Evolutionary conservation across 2,888 invertebrate genomes (phyloP).

Genomic region (Ethmia dodecea): DNA sequence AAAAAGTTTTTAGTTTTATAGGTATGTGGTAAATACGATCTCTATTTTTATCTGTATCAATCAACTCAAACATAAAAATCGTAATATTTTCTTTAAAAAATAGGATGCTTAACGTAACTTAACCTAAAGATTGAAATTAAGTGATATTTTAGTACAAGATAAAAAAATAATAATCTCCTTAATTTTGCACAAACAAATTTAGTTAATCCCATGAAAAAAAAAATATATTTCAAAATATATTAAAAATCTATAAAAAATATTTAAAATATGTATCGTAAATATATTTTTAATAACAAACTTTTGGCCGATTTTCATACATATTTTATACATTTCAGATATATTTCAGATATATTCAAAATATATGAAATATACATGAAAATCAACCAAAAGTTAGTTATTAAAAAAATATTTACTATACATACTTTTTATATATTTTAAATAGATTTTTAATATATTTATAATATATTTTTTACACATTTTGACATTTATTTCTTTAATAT

Average conservation of each 20-base stretch:
- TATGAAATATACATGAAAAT: too few species aligned
- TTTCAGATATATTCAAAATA: too few species aligned
- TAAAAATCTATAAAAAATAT: conserved; percentile 4
- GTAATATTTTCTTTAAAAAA: too few species aligned
- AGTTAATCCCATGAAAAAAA: conserved; percentile 4
- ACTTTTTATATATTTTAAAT: too few species aligned
- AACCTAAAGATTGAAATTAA: too few species aligned
- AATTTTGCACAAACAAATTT: conserved; percentile 7
- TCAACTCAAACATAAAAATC: too few species aligned
- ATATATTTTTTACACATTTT: conserved; percentile 1
- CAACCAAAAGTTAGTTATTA: too few species aligned
- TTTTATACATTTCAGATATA: background rate
- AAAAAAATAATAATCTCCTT: conserved; percentile 6
- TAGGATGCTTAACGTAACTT: too few species aligned
- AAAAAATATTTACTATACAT: too few species aligned
- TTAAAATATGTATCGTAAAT: conserved; percentile 3
- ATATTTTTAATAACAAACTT: conserved; percentile 2
- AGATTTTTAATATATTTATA: conserved; percentile 1
- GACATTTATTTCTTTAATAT: conserved; percentile 1
- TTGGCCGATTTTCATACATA: background rate
- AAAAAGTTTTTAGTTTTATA: too few species aligned
- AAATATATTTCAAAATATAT: conserved; percentile 1
- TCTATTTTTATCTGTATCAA: too few species aligned
- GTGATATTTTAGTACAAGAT: conserved; percentile 4
- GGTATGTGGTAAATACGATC: too few species aligned